Evolutionary conservation across 2,797 vertebrate genomes (phyloP).

Genomic region (Arnoldichthys spilopterus): DNA sequence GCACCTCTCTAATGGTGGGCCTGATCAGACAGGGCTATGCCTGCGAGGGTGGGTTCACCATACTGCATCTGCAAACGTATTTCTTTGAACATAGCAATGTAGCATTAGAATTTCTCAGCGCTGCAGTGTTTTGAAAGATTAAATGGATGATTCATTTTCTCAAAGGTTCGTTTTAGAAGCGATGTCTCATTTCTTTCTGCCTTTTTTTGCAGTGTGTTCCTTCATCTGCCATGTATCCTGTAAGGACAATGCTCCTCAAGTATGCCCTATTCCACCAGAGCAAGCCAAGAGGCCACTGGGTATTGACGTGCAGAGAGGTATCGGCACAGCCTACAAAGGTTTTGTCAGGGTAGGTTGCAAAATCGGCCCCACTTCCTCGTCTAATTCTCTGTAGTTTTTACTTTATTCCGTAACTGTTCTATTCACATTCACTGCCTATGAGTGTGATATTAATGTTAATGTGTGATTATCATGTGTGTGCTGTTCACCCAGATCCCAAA

Average conservation of each 20-base stretch:
- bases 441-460: background rate
- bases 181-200: background rate
- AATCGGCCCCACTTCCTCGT: background rate
- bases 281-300: slow-evolving; percentile 94
- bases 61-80: background rate
- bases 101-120: background rate
- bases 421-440: background rate
- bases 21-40: slow-evolving; percentile 93
- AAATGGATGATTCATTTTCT: background rate
- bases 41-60: slow-evolving; percentile 87
- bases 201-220: slow-evolving; percentile 84
- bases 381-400: background rate
- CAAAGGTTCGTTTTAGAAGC: background rate
- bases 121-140: background rate
- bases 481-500: slow-evolving; percentile 86
- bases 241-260: slow-evolving; percentile 90
- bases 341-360: slow-evolving; percentile 87
- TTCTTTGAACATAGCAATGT: background rate
- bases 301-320: slow-evolving; percentile 94
- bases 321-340: slow-evolving; percentile 96
- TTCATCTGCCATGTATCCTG: slow-evolving; percentile 96
- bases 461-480: background rate
- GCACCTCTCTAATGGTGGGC: slow-evolving; percentile 97
- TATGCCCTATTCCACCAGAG: slow-evolving; percentile 94
- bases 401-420: background rate